These are phyloP conservation scores for Enteromius argenteus DNA, from an alignment of 2,797 vertebrate species.

Conservation along the genomic window DNA sequence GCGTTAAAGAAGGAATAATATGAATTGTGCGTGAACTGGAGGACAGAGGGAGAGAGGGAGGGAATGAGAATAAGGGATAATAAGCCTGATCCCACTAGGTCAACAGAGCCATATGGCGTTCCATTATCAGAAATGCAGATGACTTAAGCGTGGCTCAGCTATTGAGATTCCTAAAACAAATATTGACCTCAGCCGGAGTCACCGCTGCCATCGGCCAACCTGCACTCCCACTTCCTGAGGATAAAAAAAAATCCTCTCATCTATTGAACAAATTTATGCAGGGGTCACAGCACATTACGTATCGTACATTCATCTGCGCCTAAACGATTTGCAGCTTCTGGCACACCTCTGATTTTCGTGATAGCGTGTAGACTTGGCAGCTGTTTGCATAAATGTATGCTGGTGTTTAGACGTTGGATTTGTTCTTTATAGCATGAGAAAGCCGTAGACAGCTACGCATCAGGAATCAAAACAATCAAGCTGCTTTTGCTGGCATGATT, in stretches of 20 bases:
- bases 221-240: constrained; percentile 67
- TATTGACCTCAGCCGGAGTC: constrained; percentile 86
- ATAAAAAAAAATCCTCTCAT: constrained; percentile 43
- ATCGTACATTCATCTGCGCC: not conserved
- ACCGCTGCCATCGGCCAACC: constrained; percentile 72
- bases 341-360: constrained; percentile 14
- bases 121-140: constrained; percentile 88
- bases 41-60: constrained; percentile 19
- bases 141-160: constrained; percentile 81
- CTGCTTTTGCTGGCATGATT: constrained; percentile 7
- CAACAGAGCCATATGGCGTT: constrained; percentile 87
- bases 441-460: not conserved
- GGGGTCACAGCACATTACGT: not conserved
- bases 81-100: constrained; percentile 78
- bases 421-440: not conserved
- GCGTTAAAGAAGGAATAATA: not conserved
- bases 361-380: not conserved
- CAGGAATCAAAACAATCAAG: not conserved
- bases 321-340: constrained; percentile 17
- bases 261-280: constrained; percentile 26
- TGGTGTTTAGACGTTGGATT: not conserved
- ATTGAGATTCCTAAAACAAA: constrained; percentile 88
- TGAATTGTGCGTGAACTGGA: constrained; percentile 14
- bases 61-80: constrained; percentile 54
- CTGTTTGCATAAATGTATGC: constrained; percentile 14